Evolutionary conservation across 1,140 invertebrate species (phyloP).

Genomic region (Ptiloglossa arizonensis): DNA sequence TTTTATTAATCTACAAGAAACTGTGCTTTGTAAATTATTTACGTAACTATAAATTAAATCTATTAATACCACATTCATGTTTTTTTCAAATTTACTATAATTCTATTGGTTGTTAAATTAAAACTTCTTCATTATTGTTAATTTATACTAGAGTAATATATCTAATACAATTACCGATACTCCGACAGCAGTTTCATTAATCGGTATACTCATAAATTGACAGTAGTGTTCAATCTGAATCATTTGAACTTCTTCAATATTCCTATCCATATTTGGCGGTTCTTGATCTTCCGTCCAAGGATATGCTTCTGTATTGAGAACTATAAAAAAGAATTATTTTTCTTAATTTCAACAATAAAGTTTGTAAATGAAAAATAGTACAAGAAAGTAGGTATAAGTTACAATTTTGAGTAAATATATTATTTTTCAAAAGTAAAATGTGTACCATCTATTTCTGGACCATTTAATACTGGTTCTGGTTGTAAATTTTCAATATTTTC

Average conservation of each 20-base stretch:
- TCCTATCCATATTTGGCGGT: constrained; percentile 85
- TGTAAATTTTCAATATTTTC: constrained; percentile 43
- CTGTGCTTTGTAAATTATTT: neutral
- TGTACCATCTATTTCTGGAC: constrained; percentile 65
- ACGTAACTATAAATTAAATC: neutral
- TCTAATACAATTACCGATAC: constrained; percentile 13
- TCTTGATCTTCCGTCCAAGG: constrained; percentile 84
- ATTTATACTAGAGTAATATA: neutral
- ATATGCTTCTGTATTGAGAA: constrained; percentile 67
- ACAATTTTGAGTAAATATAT: neutral
- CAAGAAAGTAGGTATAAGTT: neutral
- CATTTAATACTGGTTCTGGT: constrained; percentile 26
- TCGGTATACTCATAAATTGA: constrained; percentile 80
- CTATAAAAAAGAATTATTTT: constrained; percentile 43
- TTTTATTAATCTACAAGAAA: constrained; percentile 28
- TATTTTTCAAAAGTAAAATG: constrained; percentile 16
- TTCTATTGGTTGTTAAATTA: neutral
- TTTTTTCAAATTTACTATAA: too few species aligned
- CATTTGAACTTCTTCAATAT: constrained; percentile 83
- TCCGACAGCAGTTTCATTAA: neutral
- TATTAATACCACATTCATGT: too few species aligned
- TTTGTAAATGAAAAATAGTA: constrained; percentile 24
- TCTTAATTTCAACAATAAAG: constrained; percentile 13
- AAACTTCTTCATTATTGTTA: neutral
- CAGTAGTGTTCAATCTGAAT: constrained; percentile 88